Conservation (phyloP, 2,113 vertebrate genomes). For the Mirza zaza region DNA sequence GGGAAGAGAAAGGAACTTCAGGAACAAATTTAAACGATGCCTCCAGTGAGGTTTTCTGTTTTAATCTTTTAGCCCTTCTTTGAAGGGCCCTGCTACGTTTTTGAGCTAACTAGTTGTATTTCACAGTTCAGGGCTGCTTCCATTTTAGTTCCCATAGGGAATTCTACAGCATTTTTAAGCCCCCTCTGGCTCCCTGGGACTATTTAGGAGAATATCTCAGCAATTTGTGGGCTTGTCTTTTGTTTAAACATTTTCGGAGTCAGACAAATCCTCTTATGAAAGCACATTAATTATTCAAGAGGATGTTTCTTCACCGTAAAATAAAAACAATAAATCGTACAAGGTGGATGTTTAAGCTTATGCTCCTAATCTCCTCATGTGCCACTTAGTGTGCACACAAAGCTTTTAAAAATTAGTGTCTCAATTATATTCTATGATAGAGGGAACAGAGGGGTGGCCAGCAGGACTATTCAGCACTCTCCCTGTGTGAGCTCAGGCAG, state of each 20-base stretch:
- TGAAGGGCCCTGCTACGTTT: neutral
- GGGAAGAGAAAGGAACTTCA: neutral
- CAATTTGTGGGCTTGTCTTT: constrained; percentile 6
- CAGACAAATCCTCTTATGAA: constrained; percentile 46
- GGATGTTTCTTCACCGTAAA: constrained; percentile 42
- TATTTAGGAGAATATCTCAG: constrained; percentile 28
- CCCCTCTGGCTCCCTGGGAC: neutral
- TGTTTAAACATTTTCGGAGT: constrained; percentile 43
- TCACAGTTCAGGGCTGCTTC: neutral
- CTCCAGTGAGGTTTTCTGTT: neutral
- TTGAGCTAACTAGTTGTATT: neutral
- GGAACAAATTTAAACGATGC: neutral
- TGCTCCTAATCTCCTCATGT: neutral
- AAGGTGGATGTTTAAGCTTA: constrained; percentile 33
- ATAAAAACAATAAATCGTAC: constrained; percentile 48
- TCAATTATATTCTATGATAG: neutral
- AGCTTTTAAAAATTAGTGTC: neutral
- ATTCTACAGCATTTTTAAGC: neutral
- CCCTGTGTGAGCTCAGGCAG: neutral
- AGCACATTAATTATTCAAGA: constrained; percentile 62
- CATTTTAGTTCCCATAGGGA: neutral
- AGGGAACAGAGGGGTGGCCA: neutral
- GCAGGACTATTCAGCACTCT: neutral
- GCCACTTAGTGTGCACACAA: neutral
- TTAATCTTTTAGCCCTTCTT: neutral